These are phyloP conservation scores for Ptilodon capucinus DNA, from an alignment of 2,888 invertebrate genomes.

Conservation along the genomic window DNA sequence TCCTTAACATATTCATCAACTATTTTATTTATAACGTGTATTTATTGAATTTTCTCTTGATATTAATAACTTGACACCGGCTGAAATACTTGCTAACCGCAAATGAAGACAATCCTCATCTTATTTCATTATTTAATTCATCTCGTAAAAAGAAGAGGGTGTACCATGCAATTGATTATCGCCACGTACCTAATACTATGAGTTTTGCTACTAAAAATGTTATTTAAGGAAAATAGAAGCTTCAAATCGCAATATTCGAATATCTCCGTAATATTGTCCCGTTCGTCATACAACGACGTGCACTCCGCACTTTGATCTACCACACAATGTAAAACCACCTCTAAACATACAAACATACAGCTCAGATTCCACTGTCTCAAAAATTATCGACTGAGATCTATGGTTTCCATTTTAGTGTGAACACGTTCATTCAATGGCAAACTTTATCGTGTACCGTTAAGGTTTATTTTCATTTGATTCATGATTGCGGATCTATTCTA, in stretches of 20 bases:
- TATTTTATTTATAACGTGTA: too few relatives aligned
- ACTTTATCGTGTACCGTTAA: constrained; percentile 20
- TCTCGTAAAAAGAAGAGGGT: too few relatives aligned
- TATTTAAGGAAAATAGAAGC: not conserved
- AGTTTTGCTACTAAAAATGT: not conserved
- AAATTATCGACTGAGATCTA: constrained; percentile 43
- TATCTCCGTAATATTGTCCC: constrained; percentile 67
- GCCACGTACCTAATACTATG: too few relatives aligned
- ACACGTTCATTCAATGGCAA: constrained; percentile 12
- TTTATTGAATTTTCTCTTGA: too few relatives aligned
- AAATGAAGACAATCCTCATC: too few relatives aligned
- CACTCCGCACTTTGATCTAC: constrained; percentile 66
- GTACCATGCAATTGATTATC: too few relatives aligned
- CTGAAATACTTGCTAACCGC: too few relatives aligned
- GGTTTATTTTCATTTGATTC: constrained; percentile 6
- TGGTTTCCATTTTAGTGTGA: constrained; percentile 39
- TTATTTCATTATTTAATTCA: too few relatives aligned
- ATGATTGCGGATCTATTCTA: constrained; percentile 17
- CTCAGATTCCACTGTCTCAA: constrained; percentile 39
- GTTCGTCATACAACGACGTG: constrained; percentile 65
- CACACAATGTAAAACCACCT: constrained; percentile 36
- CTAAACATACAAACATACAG: constrained; percentile 38
- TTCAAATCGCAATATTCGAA: constrained; percentile 57
- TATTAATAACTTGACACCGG: too few relatives aligned
- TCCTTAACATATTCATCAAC: too few relatives aligned